phyloP scores from a whole-genome alignment of 2,797 vertebrate genomes.

The Orientallactaga sibirica region DNA sequence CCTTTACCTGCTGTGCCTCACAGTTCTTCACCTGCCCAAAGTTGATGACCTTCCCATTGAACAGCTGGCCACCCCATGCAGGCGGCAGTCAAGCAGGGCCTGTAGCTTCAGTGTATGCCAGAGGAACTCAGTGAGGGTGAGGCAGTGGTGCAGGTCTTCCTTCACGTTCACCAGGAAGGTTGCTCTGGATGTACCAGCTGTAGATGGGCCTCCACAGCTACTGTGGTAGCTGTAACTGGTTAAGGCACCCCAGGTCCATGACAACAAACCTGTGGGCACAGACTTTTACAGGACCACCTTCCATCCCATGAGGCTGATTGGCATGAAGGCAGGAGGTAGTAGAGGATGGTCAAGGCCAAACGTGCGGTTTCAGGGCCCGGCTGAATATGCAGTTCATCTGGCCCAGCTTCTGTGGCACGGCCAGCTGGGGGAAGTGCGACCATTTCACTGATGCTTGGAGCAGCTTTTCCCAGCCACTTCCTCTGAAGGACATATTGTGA shows the following conservation, averaged over 20 bases:
- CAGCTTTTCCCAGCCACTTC: too few relatives aligned
- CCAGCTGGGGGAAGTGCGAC: slow-evolving; percentile 96
- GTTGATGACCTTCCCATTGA: slow-evolving; percentile 96
- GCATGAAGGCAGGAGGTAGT: slow-evolving; percentile 95
- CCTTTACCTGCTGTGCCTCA: slow-evolving; percentile 98
- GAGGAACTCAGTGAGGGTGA: slow-evolving; percentile 98
- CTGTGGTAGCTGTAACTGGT: slow-evolving; percentile 95
- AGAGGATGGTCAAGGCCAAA: slow-evolving; percentile 96
- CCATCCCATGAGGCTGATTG: slow-evolving; percentile 95
- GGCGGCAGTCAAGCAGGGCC: slow-evolving; percentile 92
- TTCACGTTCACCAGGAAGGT: slow-evolving; percentile 97
- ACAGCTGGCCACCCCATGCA: slow-evolving; percentile 95
- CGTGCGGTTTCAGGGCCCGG: slow-evolving; percentile 93
- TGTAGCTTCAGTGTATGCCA: slow-evolving; percentile 96
- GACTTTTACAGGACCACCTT: slow-evolving; percentile 97
- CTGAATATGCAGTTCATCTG: slow-evolving; percentile 94
- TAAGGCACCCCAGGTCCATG: slow-evolving; percentile 97
- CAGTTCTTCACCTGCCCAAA: slow-evolving; percentile 96
- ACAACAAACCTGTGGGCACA: slow-evolving; percentile 95
- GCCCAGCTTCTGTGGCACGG: slow-evolving; percentile 93
- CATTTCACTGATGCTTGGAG: slow-evolving; percentile 68
- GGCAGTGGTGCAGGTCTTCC: slow-evolving; percentile 96
- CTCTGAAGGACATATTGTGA: too few relatives aligned
- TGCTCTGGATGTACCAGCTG: slow-evolving; percentile 97
- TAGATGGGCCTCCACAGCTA: slow-evolving; percentile 97